Conservation (phyloP, 2,888 invertebrate species). For the Unio pictorum region DNA sequence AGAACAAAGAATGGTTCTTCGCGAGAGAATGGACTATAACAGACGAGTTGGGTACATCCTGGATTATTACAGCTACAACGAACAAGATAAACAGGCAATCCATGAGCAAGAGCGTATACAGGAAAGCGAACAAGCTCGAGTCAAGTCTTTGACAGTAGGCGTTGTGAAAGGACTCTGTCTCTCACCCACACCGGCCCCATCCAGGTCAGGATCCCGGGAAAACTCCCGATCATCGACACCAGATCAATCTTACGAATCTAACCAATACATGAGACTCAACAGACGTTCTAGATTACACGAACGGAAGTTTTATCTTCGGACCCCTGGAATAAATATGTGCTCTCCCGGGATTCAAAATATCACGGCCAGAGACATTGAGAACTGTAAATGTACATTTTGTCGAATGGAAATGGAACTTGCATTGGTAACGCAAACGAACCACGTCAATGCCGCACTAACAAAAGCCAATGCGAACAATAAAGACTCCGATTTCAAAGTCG, state of each 20-base stretch:
- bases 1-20: slow-evolving; percentile 33
- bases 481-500: too few relatives aligned
- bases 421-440: slow-evolving; percentile 22
- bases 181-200: slow-evolving; percentile 15
- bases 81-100: slow-evolving; percentile 18
- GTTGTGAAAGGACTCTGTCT: slow-evolving; percentile 20
- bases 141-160: slow-evolving; percentile 18
- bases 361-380: slow-evolving; percentile 27
- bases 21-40: slow-evolving; percentile 49
- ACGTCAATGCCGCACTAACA: too few relatives aligned
- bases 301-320: slow-evolving; percentile 49
- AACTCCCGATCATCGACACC: slow-evolving; percentile 8
- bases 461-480: too few relatives aligned
- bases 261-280: slow-evolving; percentile 43
- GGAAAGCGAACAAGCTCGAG: slow-evolving; percentile 6
- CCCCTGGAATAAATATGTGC: slow-evolving; percentile 29
- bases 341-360: slow-evolving; percentile 19
- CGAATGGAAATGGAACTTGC: slow-evolving; percentile 50
- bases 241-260: slow-evolving; percentile 8
- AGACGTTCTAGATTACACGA: slow-evolving; percentile 44
- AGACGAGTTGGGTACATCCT: slow-evolving; percentile 49
- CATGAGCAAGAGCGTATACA: not conserved
- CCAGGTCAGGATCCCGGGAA: slow-evolving; percentile 23
- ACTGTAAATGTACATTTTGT: slow-evolving; percentile 53
- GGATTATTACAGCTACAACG: slow-evolving; percentile 38